Evolutionary conservation across 2,888 invertebrate species (phyloP), one percentile per base, ranked within the genome.

Genomic region (Drosophila kambysellisi): DNA sequence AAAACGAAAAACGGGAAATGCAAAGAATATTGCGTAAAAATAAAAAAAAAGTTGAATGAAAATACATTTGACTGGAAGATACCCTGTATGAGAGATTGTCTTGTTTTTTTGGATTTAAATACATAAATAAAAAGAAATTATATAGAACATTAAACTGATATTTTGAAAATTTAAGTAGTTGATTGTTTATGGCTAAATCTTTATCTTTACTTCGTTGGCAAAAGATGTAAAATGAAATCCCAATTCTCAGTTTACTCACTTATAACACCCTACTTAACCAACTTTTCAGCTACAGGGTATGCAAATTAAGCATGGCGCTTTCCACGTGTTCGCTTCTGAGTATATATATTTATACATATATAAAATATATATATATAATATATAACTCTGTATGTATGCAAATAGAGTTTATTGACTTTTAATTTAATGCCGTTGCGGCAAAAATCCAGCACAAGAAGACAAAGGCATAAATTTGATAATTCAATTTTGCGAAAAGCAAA

Each of bases 391-490:
- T 33, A 33, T 60, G n/a, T 37, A 50, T 4, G 53, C 20, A 52
- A 68, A 41, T 29, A 48, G 56, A 70, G 59, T 82, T 87, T 82
- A 84, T 79, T 79, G 73, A 75, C 79, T 66, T 80, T 77, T 56
- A 41, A 60, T 70, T 80, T 35, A 72, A 70, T 78, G 64, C 59
- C 29, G 50, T 48, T 39, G 33, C 64, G 68, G 71, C 80, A 71
- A 54, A 61, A 64, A 60, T 48, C 29, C 29, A 37, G 11, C 43
- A 56, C 59, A 11, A 50, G 8, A 46, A 50, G 37, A 35, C 30
- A 72, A 59, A 58, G 35, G 56, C 32, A 52, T 20, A 58, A 30
- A 59, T 75, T 54, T 56, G 48, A 56, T 62, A 71, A 76, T 71
- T 80, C 37, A 57, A 76, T 80, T 76, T 59, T 46, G 30, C 46